These are phyloP conservation scores for Drosophila paulistorum DNA, from an alignment of 1,140 invertebrate species.

Conservation along the genomic window DNA sequence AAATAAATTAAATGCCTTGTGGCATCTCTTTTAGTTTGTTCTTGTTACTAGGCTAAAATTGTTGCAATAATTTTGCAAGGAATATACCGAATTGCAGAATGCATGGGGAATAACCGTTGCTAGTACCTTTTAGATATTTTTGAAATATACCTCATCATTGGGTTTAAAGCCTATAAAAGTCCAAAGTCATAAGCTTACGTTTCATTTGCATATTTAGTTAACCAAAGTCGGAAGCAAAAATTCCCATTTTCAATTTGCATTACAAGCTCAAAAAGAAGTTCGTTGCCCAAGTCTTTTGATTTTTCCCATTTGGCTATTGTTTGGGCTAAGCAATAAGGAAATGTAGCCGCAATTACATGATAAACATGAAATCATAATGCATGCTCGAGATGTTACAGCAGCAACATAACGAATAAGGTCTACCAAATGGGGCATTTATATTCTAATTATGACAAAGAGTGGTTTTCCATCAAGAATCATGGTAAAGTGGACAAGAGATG, in stretches of 20 bases:
- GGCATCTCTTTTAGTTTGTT: too few species aligned
- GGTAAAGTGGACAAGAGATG: slow-evolving; percentile 3
- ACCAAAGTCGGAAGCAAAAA: neutral
- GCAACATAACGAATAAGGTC: slow-evolving; percentile 45
- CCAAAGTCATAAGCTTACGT: neutral
- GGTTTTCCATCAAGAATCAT: slow-evolving; percentile 62
- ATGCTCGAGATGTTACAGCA: slow-evolving; percentile 53
- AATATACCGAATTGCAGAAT: too few species aligned
- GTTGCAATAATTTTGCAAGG: too few species aligned
- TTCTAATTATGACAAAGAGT: slow-evolving; percentile 64
- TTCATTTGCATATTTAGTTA: neutral
- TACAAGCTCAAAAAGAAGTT: slow-evolving; percentile 22
- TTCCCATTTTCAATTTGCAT: slow-evolving; percentile 9
- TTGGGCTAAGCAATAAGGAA: slow-evolving; percentile 60
- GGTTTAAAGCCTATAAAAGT: neutral
- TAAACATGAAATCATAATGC: slow-evolving; percentile 34
- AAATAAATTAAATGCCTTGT: too few species aligned
- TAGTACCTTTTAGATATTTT: too few species aligned
- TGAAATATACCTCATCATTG: neutral
- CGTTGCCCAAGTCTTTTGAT: slow-evolving; percentile 53
- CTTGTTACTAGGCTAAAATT: too few species aligned
- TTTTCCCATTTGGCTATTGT: slow-evolving; percentile 19
- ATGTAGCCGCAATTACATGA: slow-evolving; percentile 57
- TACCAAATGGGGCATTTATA: slow-evolving; percentile 60
- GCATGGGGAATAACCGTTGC: too few species aligned